phyloP scores from a whole-genome alignment of 2,113 vertebrate species.

The Eptesicus fuscus region DNA sequence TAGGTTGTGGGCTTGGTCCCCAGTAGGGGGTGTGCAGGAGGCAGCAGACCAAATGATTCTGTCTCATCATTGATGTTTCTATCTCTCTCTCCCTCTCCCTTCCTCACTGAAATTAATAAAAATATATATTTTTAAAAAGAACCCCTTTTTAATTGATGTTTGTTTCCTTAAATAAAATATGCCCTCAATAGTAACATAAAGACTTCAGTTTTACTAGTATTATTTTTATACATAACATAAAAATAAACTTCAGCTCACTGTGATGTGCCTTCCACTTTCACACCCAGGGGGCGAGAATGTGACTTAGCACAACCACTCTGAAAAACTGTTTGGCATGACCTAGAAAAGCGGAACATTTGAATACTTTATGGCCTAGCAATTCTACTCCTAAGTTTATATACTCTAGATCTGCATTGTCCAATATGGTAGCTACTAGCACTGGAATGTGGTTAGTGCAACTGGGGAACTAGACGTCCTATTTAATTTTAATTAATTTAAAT shows the following conservation, averaged over 20 bases:
- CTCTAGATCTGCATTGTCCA: not conserved
- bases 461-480: not conserved
- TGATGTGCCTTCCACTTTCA: not conserved
- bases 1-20: too few relatives aligned
- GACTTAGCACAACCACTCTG: not conserved
- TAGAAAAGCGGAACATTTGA: not conserved
- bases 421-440: not conserved
- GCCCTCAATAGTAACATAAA: not conserved
- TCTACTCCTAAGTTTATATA: not conserved
- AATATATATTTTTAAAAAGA: too few relatives aligned
- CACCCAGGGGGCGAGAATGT: not conserved
- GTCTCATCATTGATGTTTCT: too few relatives aligned
- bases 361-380: not conserved
- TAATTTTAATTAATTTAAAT: constrained; percentile 29
- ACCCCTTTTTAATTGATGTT: not conserved
- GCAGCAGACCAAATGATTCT: too few relatives aligned
- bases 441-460: not conserved
- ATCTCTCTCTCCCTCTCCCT: too few relatives aligned
- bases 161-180: constrained; percentile 10
- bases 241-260: constrained; percentile 33
- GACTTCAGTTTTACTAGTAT: not conserved
- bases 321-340: not conserved
- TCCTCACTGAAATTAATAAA: too few relatives aligned
- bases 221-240: constrained; percentile 12
- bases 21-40: too few relatives aligned